Evolutionary conservation across 2,888 invertebrate species (phyloP).

Genomic region (Epistrophe grossulariae): DNA sequence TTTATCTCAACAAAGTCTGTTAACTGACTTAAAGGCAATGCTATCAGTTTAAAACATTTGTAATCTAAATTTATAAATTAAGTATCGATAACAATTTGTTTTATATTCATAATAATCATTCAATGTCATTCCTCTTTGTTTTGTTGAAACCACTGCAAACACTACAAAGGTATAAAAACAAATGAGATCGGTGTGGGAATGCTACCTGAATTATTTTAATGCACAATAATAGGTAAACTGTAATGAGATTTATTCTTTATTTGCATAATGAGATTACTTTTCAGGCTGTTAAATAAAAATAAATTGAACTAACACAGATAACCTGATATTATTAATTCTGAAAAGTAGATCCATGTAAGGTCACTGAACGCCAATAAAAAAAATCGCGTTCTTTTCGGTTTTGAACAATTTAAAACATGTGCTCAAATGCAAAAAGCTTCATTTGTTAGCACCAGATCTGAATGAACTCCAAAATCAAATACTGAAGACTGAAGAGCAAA

Average conservation of each 20-base stretch:
- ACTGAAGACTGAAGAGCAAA: too few relatives aligned
- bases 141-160: not conserved
- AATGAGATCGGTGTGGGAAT: too few relatives aligned
- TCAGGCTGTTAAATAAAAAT: not conserved
- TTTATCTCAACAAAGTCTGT: slow-evolving; percentile 5
- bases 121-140: slow-evolving; percentile 31
- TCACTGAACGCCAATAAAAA: not conserved
- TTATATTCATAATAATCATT: not conserved
- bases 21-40: slow-evolving; percentile 15
- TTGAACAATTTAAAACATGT: too few relatives aligned
- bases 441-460: too few relatives aligned
- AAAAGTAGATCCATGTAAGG: too few relatives aligned
- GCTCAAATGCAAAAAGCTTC: too few relatives aligned
- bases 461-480: too few relatives aligned
- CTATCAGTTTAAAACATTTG: slow-evolving; percentile 41
- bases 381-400: not conserved
- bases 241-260: not conserved
- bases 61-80: slow-evolving; percentile 51
- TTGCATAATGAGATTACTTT: not conserved
- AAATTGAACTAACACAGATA: not conserved
- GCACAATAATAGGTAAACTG: not conserved
- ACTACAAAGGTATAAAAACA: not conserved
- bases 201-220: not conserved
- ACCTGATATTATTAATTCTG: not conserved
- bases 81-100: slow-evolving; percentile 38